Evolutionary conservation across 2,797 vertebrate species (phyloP).

Genomic region (Babyrousa celebensis): DNA sequence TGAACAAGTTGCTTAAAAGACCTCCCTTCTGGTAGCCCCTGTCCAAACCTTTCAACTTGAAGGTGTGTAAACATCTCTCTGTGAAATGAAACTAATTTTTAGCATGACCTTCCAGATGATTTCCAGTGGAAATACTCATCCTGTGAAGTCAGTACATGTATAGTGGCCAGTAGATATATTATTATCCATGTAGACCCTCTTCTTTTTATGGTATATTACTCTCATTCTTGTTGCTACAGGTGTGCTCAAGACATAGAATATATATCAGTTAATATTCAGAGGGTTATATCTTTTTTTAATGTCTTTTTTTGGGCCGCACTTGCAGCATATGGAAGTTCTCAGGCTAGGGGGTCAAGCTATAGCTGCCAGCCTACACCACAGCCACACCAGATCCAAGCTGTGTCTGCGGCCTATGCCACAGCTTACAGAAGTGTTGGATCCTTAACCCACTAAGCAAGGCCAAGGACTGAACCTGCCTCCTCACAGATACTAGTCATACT

Average conservation of each 20-base stretch:
- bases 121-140: conserved; percentile 27
- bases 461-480: no score
- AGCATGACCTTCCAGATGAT: background rate
- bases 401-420: no score
- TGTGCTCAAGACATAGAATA: background rate
- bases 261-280: background rate
- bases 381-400: no score
- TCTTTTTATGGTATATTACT: conserved; percentile 29
- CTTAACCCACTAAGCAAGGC: no score
- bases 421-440: no score
- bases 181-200: conserved; percentile 30
- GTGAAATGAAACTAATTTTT: conserved; percentile 55
- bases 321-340: no score
- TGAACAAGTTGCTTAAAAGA: background rate
- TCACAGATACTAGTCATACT: no score
- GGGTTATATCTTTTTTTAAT: background rate
- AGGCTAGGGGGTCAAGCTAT: no score
- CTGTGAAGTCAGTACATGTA: conserved; percentile 27
- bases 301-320: no score
- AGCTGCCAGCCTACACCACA: no score
- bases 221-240: background rate
- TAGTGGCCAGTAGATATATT: background rate
- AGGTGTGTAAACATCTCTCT: conserved; percentile 41
- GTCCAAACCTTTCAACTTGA: conserved; percentile 30
- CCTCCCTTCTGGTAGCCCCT: conserved; percentile 42